Evolutionary conservation across 2,797 vertebrate species (phyloP), one percentile per base, ranked within the genome.

Genomic region (Malacoctenus gilli): DNA sequence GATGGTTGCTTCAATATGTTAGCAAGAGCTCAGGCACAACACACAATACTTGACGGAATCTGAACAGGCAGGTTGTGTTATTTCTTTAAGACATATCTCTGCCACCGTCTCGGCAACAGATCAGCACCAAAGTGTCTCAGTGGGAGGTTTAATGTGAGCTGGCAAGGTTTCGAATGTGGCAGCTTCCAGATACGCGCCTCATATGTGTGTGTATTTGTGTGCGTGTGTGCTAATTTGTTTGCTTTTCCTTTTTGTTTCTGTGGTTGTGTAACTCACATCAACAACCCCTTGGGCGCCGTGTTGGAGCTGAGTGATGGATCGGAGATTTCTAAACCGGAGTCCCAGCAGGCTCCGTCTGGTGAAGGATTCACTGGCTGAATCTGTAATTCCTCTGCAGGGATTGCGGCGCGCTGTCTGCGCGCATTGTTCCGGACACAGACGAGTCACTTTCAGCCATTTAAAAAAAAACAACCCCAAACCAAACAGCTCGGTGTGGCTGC

Each of bases 361-460:
- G 52, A 56, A 68, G 53, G 73, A 83, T 72, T 64, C 66, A 54
- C 63, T 67, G 49, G 31, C 55, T 77, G 72, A 75, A 43, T 77
- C 49, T 65, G 50, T 72, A 61, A 68, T 49, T 51, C 23, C 44
- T 75, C 79, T 67, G 49, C 1, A n/a, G 76, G 65, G 51, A 46
- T 40, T 36, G 60, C 48, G 73, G 67, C 65, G 58, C 34, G 69
- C 65, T 54, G 71, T 80, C 70, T 77, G 59, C 77, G 73, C 48
- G 59, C 72, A 61, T 44, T 8, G 48, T 55, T 73, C 30, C 30
- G 67, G 52, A 14, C 47, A 30, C 53, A 41, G 44, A 44, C 34
- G 22, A 31, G 37, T 65, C 32, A 16, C 47, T 66, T n/a, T 49
- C 34, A 66, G 30, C 58, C 34, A 23, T 11, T n/a, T 32, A 28